Evolutionary conservation across 2,797 vertebrate genomes (phyloP).

Genomic region (Parambassis ranga): DNA sequence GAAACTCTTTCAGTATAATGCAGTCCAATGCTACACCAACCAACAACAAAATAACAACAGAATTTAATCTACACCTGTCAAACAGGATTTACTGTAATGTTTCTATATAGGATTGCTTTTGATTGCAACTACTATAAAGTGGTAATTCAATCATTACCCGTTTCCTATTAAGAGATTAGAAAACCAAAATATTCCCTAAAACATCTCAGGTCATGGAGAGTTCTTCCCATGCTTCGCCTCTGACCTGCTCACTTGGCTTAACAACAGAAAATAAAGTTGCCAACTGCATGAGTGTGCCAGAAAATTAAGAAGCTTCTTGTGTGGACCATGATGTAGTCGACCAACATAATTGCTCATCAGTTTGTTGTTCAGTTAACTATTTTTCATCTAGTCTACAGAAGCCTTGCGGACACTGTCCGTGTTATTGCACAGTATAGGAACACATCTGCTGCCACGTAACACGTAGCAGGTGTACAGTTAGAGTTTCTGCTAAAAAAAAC

Average conservation of each 20-base stretch:
- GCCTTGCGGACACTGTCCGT: neutral
- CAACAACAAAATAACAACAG: neutral
- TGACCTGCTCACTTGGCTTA: neutral
- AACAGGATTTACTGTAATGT: neutral
- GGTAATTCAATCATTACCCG: neutral
- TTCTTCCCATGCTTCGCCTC: neutral
- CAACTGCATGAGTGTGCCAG: neutral
- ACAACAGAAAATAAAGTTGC: slow-evolving; percentile 4
- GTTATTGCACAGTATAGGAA: slow-evolving; percentile 49
- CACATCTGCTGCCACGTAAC: neutral
- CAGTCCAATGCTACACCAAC: slow-evolving; percentile 21
- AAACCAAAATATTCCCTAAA: neutral
- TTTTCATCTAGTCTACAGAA: slow-evolving; percentile 1
- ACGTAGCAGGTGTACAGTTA: slow-evolving; percentile 12
- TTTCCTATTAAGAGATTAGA: neutral
- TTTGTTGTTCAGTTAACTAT: slow-evolving; percentile 4
- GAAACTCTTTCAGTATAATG: slow-evolving; percentile 5
- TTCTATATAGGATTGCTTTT: slow-evolving; percentile 2
- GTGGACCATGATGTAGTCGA: neutral
- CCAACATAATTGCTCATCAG: neutral
- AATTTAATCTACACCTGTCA: neutral
- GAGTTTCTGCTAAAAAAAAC: slow-evolving; percentile 14
- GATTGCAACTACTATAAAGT: slow-evolving; percentile 5
- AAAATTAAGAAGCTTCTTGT: neutral
- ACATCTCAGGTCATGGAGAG: neutral